These are phyloP conservation scores for Chlamydotis undulata DNA, from an alignment of 2,113 vertebrate species.

Conservation along the genomic window DNA sequence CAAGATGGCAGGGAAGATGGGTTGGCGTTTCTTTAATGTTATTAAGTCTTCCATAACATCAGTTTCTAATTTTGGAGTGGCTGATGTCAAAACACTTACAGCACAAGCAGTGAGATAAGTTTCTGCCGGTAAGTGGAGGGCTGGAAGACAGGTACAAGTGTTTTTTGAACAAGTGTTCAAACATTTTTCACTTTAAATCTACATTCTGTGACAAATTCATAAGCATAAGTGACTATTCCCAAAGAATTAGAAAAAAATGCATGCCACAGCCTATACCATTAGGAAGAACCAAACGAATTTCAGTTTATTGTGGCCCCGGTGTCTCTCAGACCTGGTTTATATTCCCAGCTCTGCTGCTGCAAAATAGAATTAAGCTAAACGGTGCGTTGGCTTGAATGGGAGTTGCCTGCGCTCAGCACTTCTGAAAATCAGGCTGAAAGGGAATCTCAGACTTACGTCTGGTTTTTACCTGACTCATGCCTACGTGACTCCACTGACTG, in stretches of 20 bases:
- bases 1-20: background rate
- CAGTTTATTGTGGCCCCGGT: background rate
- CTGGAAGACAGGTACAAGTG: background rate
- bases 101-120: conserved; percentile 17
- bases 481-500: background rate
- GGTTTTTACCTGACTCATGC: conserved; percentile 48
- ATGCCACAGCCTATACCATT: background rate
- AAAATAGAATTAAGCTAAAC: background rate
- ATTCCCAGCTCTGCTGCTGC: background rate
- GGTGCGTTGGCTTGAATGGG: background rate
- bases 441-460: background rate
- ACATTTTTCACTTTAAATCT: background rate
- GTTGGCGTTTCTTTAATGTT: conserved; percentile 18
- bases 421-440: conserved; percentile 36
- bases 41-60: conserved; percentile 28
- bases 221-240: background rate
- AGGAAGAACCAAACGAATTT: background rate
- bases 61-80: conserved; percentile 46
- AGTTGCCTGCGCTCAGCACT: background rate
- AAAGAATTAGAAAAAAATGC: background rate
- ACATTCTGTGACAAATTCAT: background rate
- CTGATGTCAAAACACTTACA: conserved; percentile 47
- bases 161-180: background rate
- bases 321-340: background rate
- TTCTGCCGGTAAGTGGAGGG: background rate